Base-by-base conservation (phyloP, 2,113 vertebrate species). In the Apodemus speciosus region DNA sequence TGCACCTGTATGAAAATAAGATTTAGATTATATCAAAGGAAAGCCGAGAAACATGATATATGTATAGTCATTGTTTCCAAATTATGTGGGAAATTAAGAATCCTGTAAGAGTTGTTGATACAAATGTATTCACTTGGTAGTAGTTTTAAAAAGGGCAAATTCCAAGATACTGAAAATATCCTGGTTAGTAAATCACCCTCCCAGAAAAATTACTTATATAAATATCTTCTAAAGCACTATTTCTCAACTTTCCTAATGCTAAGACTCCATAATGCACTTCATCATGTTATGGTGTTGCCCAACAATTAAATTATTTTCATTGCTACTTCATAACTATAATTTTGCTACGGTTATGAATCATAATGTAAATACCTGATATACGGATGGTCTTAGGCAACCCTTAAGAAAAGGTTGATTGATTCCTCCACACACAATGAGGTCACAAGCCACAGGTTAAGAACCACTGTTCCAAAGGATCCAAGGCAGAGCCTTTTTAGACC, bases 91-190 rank as follows among this genome's bases (percentile, higher is more conserved):
- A 15, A 73, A 66, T 79, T 87, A 73, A 0, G 2, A 76, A 25
- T 8, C 35, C 38, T 1, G 62, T 6, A 71, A 85, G 30, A 73
- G 5, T 13, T 35, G 49, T 53, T 60, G 25, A 18, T n/a, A 71
- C 3, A 79, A 51, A 64, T 85, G 66, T 66, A 30, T 30, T 88
- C n/a, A 86, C 3, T 86, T 69, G 46, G 68, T 66, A 85, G 27
- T 71, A 92, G 73, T 87, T 90, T 83, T 88, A 88, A 91, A 88
- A 25, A 46, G 18, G 0, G 0, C 21, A 68, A 18, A 62, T 75
- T 86, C 15, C 8, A 15, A 53, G 40, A 60, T 83, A 73, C 62
- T 92, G 43, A 91, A 95, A 92, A 84, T 40, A 73, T 43, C 9
- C 46, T 64, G n/a, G 30, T 80, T 83, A 76, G 38, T 40, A 25